phyloP scores from a whole-genome alignment of 2,113 vertebrate species.

The Puntigrus tetrazona region DNA sequence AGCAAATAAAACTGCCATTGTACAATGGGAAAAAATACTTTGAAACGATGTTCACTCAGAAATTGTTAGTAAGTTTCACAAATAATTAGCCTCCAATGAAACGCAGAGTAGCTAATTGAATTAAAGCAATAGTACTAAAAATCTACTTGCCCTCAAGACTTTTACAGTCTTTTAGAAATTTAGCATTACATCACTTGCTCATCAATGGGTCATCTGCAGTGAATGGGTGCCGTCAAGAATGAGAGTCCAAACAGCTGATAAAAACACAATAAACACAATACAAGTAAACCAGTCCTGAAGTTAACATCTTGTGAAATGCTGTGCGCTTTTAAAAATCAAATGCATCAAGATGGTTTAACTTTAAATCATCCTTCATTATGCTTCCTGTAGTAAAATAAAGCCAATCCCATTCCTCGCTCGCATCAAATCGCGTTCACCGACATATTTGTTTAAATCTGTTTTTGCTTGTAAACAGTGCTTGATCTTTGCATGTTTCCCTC shows the following conservation, averaged over 20 bases:
- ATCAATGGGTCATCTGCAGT: not conserved
- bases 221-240: not conserved
- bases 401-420: not conserved
- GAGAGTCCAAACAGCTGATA: not conserved
- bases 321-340: not conserved
- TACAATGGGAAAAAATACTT: slow-evolving; percentile 40
- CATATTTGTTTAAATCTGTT: not conserved
- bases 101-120: not conserved
- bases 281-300: not conserved
- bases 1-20: slow-evolving; percentile 76
- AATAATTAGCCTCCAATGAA: not conserved
- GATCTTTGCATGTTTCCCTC: not conserved
- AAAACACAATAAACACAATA: not conserved
- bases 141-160: not conserved
- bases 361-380: not conserved
- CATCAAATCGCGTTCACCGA: not conserved
- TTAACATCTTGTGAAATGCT: not conserved
- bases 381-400: not conserved
- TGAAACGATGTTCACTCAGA: not conserved
- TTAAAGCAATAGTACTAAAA: not conserved
- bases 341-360: not conserved
- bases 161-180: not conserved
- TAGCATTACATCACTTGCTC: not conserved
- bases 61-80: too few relatives aligned
- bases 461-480: not conserved